phyloP scores from a whole-genome alignment of 1,140 invertebrate genomes.

The Ips typographus region DNA sequence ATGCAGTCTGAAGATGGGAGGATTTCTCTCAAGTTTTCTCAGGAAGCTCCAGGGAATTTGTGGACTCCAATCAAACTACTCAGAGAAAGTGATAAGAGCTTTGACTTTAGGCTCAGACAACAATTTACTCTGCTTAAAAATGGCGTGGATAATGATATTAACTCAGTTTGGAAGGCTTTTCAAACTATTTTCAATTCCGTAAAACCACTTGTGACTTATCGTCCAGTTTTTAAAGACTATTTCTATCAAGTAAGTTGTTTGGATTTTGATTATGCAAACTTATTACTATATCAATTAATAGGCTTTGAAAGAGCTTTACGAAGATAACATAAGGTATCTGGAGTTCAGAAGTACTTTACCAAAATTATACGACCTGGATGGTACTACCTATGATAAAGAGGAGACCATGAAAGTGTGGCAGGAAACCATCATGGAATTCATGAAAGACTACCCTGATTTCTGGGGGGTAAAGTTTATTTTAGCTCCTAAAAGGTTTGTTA shows the following conservation, averaged over 20 bases:
- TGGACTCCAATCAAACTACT: slow-evolving; percentile 56
- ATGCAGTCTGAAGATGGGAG: slow-evolving; percentile 55
- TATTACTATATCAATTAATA: slow-evolving; percentile 66
- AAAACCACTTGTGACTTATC: slow-evolving; percentile 63
- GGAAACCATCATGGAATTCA: slow-evolving; percentile 55
- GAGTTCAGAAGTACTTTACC: slow-evolving; percentile 65
- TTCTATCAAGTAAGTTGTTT: slow-evolving; percentile 58
- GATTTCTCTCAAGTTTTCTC: slow-evolving; percentile 50
- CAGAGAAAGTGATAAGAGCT: slow-evolving; percentile 54
- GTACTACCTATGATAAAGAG: slow-evolving; percentile 49
- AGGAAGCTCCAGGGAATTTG: slow-evolving; percentile 44
- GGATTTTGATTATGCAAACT: neutral
- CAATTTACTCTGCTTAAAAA: slow-evolving; percentile 63
- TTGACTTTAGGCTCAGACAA: slow-evolving; percentile 60
- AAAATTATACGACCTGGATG: slow-evolving; percentile 57
- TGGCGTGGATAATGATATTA: slow-evolving; percentile 61
- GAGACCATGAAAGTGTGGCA: slow-evolving; percentile 56
- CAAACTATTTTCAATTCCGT: slow-evolving; percentile 63
- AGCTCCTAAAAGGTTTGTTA: slow-evolving; percentile 54
- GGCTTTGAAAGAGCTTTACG: slow-evolving; percentile 59
- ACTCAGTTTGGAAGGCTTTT: slow-evolving; percentile 71
- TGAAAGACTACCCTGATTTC: slow-evolving; percentile 61
- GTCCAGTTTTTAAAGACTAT: slow-evolving; percentile 71
- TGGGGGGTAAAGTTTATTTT: slow-evolving; percentile 66
- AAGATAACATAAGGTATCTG: slow-evolving; percentile 79